These are phyloP conservation scores for Cephalopholis sonnerati DNA, from an alignment of 2,113 vertebrate genomes.

Conservation along the genomic window DNA sequence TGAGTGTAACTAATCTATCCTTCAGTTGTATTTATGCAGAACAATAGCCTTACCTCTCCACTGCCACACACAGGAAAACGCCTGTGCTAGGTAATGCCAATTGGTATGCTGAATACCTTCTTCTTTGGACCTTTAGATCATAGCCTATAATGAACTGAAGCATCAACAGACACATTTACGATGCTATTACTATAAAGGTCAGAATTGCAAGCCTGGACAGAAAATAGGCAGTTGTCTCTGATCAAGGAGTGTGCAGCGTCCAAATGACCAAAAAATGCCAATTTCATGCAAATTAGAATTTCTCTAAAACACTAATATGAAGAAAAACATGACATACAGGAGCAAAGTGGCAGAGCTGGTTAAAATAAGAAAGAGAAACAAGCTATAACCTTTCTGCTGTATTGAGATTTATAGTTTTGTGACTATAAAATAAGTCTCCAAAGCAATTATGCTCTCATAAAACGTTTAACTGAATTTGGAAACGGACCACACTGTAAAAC, in stretches of 20 bases:
- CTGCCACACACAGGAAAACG: background rate
- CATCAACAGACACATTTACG: background rate
- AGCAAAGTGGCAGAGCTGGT: background rate
- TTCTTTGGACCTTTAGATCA: background rate
- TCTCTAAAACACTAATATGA: background rate
- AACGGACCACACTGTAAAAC: background rate
- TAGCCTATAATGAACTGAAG: background rate
- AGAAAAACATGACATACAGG: background rate
- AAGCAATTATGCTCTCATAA: background rate
- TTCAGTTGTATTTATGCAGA: background rate
- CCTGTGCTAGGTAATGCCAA: background rate
- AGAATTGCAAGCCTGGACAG: background rate
- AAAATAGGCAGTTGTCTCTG: background rate
- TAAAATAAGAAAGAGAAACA: background rate
- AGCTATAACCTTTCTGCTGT: background rate
- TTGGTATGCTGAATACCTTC: background rate
- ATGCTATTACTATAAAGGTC: background rate
- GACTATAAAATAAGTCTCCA: background rate
- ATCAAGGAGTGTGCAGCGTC: background rate
- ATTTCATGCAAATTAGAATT: background rate
- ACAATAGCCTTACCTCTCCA: background rate
- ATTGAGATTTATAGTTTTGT: background rate
- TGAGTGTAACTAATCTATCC: constrained; percentile 1
- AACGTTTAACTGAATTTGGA: background rate
- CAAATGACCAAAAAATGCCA: background rate